Evolutionary conservation across 2,888 invertebrate species (phyloP), one percentile per base, ranked within the genome.

Genomic region (Hartigia nigra): DNA sequence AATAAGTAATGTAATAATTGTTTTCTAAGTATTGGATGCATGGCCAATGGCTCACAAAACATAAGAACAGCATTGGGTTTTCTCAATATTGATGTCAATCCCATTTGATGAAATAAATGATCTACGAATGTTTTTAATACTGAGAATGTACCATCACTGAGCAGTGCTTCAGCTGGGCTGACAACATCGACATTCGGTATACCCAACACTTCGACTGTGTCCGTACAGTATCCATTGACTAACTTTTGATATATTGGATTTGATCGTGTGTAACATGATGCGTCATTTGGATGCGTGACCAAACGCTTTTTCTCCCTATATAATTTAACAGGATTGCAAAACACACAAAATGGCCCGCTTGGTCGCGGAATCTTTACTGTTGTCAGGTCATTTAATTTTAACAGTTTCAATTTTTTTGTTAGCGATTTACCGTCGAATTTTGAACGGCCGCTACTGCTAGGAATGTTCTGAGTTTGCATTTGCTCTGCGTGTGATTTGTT

Each of bases 91-190:
- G 89, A 84, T 3, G 90, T 89, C 35, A 91, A 82, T 78, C 88
- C 87, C 91, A 91, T 91, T 80, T 91, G 91, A 78, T 91, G 89
- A 80, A 92, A 91, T n/a, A 92, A 81, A 81, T 92, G 92, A 83
- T 90, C 90, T 12, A 92, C 87, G 79, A 91, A 92, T 36, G 89
- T 90, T 81, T 90, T 90, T 14, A 92, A 83, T 74, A 92, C 89
- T 12, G 88, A 84, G 81, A 92, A 91, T 31, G 88, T 89, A 70
- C 89, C 88, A 70, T 90, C 91, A 70, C 86, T 88, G 31, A 91
- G 86, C 23, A 92, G 84, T 55, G 92, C 92, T 80, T 91, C 89
- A 4, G 92, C 91, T 4, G 92, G 92, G 84, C 91, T 92, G 14
- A 92, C 89, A 4, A 92, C 86, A 80, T 92, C 91, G 35, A 92